phyloP scores from a whole-genome alignment of 2,888 invertebrate genomes.

The Eupeodes luniger region DNA sequence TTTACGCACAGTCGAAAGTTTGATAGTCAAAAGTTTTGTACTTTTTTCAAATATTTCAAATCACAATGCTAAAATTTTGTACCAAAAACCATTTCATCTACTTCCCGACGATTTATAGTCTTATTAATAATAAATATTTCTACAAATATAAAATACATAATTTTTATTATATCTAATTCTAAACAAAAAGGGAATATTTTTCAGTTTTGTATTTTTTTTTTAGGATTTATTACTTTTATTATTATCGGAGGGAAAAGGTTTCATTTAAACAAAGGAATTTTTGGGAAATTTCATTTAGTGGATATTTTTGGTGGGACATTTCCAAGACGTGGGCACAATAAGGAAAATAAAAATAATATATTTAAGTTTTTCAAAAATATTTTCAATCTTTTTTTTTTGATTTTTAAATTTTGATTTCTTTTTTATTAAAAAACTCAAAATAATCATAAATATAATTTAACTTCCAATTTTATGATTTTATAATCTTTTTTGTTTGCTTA shows the following conservation, averaged over 20 bases:
- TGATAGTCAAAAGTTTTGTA: too few species aligned
- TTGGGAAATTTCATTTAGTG: constrained; percentile 77
- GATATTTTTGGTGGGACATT: constrained; percentile 77
- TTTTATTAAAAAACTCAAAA: constrained; percentile 50
- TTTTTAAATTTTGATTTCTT: constrained; percentile 55
- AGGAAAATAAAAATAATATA: constrained; percentile 78
- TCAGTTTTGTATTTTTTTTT: background rate
- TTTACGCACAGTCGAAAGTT: too few species aligned
- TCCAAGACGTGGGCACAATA: constrained; percentile 84
- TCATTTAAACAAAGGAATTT: constrained; percentile 81
- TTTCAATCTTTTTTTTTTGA: constrained; percentile 51
- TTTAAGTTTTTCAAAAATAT: constrained; percentile 76
- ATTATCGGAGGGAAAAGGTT: constrained; percentile 66
- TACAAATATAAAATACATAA: constrained; percentile 38
- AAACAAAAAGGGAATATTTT: constrained; percentile 58
- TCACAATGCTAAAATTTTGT: too few species aligned
- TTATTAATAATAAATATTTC: background rate
- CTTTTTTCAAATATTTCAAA: too few species aligned
- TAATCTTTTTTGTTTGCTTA: constrained; percentile 4
- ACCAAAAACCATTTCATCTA: too few species aligned
- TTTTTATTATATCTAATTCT: constrained; percentile 46
- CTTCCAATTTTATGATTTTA: constrained; percentile 43
- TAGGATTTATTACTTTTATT: constrained; percentile 33
- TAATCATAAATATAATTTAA: constrained; percentile 53
- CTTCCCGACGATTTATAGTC: background rate